These are phyloP conservation scores for Cairina moschata DNA, from an alignment of 2,113 vertebrate species.

Conservation along the genomic window DNA sequence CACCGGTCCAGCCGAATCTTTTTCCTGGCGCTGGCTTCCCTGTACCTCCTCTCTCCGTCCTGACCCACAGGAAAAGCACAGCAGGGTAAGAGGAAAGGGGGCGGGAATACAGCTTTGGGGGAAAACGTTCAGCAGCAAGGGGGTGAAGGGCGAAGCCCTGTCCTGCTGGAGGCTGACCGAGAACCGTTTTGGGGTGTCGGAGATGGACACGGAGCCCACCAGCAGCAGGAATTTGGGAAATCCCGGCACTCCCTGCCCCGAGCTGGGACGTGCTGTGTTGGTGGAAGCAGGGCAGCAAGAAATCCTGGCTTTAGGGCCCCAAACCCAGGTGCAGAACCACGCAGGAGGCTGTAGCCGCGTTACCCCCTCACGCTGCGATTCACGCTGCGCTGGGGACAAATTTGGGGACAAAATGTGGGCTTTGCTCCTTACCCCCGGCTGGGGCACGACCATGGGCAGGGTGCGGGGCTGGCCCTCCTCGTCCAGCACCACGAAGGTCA, in stretches of 20 bases:
- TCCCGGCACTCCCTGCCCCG: too few species aligned
- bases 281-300: not conserved
- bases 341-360: not conserved
- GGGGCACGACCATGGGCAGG: conserved; percentile 87
- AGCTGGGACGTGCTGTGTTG: too few species aligned
- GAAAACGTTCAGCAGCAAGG: not conserved
- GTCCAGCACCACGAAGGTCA: conserved; percentile 93
- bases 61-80: conserved; percentile 43
- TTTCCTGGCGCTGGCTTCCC: conserved; percentile 91
- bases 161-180: not conserved
- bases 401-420: not conserved
- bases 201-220: not conserved
- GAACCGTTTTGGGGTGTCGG: not conserved
- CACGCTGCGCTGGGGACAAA: fast-evolving
- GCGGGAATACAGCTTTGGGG: fast-evolving
- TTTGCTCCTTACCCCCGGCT: conserved; percentile 81
- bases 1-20: conserved; percentile 94
- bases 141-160: not conserved
- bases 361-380: fast-evolving
- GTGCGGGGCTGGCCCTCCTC: conserved; percentile 78
- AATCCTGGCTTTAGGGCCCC: not conserved
- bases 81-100: not conserved
- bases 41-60: conserved; percentile 92
- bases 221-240: not conserved
- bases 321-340: not conserved